phyloP scores from a whole-genome alignment of 2,113 vertebrate genomes.

The Numenius arquata region DNA sequence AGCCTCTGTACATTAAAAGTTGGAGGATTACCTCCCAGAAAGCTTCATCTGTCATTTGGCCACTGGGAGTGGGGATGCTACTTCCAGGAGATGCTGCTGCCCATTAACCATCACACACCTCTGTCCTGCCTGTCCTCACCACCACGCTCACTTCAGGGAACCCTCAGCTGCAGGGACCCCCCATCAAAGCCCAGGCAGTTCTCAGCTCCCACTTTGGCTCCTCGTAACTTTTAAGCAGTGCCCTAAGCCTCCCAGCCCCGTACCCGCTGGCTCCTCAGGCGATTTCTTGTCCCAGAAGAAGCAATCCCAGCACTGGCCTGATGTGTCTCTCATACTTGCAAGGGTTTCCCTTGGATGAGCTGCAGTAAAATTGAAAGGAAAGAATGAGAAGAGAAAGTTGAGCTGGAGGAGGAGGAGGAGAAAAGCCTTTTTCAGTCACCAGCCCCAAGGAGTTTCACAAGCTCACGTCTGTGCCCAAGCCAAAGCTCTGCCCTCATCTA shows the following conservation, averaged over 20 bases:
- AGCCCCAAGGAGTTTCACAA: not conserved
- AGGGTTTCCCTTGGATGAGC: not conserved
- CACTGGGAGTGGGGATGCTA: not conserved
- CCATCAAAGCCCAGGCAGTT: not conserved
- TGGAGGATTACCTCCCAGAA: not conserved
- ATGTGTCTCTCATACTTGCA: fast-evolving
- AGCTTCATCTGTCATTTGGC: not conserved
- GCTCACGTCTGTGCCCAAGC: not conserved
- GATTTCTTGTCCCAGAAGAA: not conserved
- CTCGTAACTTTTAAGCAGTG: fast-evolving
- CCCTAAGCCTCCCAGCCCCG: not conserved
- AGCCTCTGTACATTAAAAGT: not conserved
- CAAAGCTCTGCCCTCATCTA: not conserved
- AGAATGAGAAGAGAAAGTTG: not conserved
- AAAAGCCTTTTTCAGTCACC: not conserved
- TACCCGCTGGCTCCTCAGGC: fast-evolving
- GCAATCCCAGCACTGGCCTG: not conserved
- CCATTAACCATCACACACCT: not conserved
- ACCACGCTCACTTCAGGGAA: not conserved
- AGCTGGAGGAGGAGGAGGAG: not conserved
- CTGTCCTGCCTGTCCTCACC: not conserved
- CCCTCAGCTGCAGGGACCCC: not conserved
- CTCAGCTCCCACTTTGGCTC: not conserved
- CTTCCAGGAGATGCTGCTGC: not conserved
- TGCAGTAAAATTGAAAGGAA: not conserved